phyloP scores from a whole-genome alignment of 2,888 invertebrate genomes.

The Augiades crinisus region DNA sequence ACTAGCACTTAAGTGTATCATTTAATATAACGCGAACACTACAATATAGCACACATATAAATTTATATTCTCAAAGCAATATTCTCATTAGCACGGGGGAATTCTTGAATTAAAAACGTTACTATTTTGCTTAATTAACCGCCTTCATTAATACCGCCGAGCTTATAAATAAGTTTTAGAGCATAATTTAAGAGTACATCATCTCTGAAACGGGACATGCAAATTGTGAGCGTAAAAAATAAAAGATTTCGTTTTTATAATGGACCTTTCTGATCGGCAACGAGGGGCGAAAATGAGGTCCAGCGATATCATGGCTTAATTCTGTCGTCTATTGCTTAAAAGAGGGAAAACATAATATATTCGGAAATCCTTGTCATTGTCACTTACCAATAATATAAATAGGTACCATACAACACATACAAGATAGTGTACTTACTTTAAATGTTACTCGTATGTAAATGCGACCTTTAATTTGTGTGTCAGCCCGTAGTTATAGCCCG shows the following conservation, averaged over 20 bases:
- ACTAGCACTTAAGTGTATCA: background rate
- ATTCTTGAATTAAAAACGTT: constrained; percentile 33
- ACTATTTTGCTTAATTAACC: constrained; percentile 47
- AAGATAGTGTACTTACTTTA: too few relatives aligned
- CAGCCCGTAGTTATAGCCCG: too few relatives aligned
- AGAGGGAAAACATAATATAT: too few relatives aligned
- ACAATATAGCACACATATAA: constrained; percentile 17
- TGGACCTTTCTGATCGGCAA: background rate
- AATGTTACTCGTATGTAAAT: too few relatives aligned
- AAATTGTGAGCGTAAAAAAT: constrained; percentile 73
- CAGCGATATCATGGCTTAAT: too few relatives aligned
- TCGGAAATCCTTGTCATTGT: too few relatives aligned
- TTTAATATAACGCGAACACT: background rate
- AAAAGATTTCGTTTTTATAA: constrained; percentile 75
- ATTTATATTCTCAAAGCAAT: constrained; percentile 29
- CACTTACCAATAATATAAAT: too few relatives aligned
- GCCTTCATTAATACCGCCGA: constrained; percentile 56
- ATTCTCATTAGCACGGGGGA: constrained; percentile 32
- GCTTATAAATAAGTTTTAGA: constrained; percentile 66
- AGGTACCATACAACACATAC: too few relatives aligned
- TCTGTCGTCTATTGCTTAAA: too few relatives aligned
- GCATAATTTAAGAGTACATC: constrained; percentile 73
- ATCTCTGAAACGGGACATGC: constrained; percentile 76
- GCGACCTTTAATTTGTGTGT: too few relatives aligned
- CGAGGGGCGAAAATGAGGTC: background rate